Evolutionary conservation across 2,888 invertebrate species (phyloP).

Genomic region (Lumbricus terrestris): DNA sequence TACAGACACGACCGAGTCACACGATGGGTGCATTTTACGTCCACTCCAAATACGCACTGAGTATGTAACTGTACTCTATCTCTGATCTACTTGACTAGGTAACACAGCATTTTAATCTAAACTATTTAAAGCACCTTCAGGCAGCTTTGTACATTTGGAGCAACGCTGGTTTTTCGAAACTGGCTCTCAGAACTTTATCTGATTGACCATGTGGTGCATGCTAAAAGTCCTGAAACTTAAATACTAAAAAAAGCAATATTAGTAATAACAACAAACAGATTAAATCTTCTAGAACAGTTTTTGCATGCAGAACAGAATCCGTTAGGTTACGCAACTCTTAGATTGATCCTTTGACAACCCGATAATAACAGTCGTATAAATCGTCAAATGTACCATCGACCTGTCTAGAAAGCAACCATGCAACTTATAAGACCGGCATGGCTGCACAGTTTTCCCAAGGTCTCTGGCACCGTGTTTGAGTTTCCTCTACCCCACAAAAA

Average conservation of each 20-base stretch:
- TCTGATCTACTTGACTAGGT: not conserved
- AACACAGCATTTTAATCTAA: not conserved
- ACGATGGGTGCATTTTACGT: not conserved
- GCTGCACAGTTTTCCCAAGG: not conserved
- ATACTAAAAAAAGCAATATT: not conserved
- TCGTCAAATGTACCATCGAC: not conserved
- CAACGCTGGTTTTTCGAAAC: no score
- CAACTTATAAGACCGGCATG: not conserved
- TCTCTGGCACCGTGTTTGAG: not conserved
- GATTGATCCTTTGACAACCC: not conserved
- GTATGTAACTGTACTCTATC: no score
- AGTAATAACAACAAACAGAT: conserved; percentile 3
- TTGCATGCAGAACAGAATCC: not conserved
- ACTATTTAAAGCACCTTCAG: not conserved
- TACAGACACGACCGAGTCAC: not conserved
- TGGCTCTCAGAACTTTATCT: not conserved
- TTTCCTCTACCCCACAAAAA: not conserved
- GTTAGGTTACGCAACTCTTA: not conserved
- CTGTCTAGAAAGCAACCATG: not conserved
- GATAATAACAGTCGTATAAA: not conserved
- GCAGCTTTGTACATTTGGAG: not conserved
- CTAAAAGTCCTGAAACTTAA: not conserved
- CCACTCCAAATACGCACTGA: not conserved
- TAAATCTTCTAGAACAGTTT: not conserved
- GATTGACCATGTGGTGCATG: not conserved